phyloP scores from a whole-genome alignment of 2,797 vertebrate genomes.

The Pachyuromys duprasi region DNA sequence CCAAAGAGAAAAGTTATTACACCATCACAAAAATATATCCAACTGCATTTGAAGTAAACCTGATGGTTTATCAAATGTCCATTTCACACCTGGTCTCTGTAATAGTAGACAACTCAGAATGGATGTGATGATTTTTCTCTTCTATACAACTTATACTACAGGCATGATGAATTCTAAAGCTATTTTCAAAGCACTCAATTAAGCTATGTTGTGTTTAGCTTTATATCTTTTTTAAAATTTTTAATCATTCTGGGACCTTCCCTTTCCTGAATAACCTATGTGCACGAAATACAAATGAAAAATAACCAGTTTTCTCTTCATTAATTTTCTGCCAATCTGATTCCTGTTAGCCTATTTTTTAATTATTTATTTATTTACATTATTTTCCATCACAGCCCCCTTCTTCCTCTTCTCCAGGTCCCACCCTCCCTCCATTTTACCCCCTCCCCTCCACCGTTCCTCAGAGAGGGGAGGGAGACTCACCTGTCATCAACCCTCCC shows the following conservation, averaged over 20 bases:
- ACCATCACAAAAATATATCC: background rate
- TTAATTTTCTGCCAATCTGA: background rate
- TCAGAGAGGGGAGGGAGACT: no score
- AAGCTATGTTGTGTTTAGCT: background rate
- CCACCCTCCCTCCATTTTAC: no score
- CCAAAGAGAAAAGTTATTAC: background rate
- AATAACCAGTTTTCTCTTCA: background rate
- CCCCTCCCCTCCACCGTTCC: no score
- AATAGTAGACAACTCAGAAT: background rate
- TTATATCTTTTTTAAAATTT: background rate
- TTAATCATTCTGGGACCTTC: background rate
- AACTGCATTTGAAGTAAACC: conserved; percentile 33
- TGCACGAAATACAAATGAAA: background rate
- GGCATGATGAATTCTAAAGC: background rate
- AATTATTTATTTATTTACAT: no score
- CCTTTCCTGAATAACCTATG: background rate
- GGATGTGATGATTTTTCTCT: background rate
- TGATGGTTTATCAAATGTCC: background rate
- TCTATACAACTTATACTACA: conserved; percentile 24
- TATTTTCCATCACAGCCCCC: no score
- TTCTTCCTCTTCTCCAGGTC: no score
- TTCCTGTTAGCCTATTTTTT: background rate
- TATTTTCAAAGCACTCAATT: background rate
- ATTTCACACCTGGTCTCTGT: background rate
- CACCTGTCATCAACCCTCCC: no score